Evolutionary conservation across 2,888 invertebrate species (phyloP).

Genomic region (Dasysyrphus albostriatus): DNA sequence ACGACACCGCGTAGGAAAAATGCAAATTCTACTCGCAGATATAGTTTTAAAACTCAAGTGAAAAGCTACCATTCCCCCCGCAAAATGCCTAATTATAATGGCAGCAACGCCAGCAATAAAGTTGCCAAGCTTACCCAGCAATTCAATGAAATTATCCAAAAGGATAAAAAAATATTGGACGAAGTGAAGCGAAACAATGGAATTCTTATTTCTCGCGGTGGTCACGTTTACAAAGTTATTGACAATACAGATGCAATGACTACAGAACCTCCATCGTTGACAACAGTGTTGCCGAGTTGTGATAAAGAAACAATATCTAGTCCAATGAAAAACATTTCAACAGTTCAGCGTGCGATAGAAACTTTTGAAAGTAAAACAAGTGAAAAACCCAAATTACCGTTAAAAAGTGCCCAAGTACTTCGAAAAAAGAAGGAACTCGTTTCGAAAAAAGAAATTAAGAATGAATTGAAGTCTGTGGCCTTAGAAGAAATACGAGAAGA

Average conservation of each 20-base stretch:
- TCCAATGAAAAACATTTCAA: conserved; percentile 81
- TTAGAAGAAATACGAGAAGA: conserved; percentile 72
- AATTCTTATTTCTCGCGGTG: conserved; percentile 83
- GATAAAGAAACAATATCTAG: conserved; percentile 47
- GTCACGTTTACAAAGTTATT: conserved; percentile 83
- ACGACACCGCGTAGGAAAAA: conserved; percentile 52
- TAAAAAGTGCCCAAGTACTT: conserved; percentile 80
- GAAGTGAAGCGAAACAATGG: conserved; percentile 86
- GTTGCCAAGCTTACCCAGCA: conserved; percentile 89
- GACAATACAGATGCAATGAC: conserved; percentile 77
- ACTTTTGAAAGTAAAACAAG: conserved; percentile 80
- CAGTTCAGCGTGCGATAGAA: conserved; percentile 80
- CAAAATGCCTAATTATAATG: conserved; percentile 77
- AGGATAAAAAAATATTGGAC: conserved; percentile 83
- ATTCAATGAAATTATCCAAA: conserved; percentile 87
- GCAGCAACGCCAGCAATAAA: conserved; percentile 83
- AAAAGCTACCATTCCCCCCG: conserved; percentile 80
- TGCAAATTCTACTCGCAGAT: conserved; percentile 79
- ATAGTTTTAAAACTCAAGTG: conserved; percentile 83
- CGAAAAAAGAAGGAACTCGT: conserved; percentile 81
- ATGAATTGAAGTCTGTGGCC: conserved; percentile 26
- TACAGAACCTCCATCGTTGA: conserved; percentile 26
- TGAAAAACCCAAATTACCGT: conserved; percentile 81
- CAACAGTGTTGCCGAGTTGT: conserved; percentile 26
- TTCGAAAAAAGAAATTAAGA: conserved; percentile 63